These are phyloP conservation scores for Lepidurus arcticus DNA, from an alignment of 1,140 invertebrate genomes.

Conservation along the genomic window DNA sequence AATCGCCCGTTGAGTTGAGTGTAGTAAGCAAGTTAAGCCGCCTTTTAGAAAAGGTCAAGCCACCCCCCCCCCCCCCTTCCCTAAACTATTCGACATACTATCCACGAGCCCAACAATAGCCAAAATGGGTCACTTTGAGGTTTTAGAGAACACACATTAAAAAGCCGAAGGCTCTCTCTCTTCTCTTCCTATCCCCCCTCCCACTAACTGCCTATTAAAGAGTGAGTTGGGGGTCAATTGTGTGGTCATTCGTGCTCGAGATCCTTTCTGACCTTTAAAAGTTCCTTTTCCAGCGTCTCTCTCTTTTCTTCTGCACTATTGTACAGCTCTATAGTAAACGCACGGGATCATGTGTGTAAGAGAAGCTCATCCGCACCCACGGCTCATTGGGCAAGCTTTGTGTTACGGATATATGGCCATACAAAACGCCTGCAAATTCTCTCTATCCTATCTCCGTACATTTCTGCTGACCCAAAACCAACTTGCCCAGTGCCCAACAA, in stretches of 20 bases:
- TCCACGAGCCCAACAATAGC: neutral
- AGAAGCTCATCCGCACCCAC: neutral
- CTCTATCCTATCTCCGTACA: neutral
- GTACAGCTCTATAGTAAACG: neutral
- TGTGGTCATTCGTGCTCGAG: slow-evolving; percentile 13
- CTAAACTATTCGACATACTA: neutral
- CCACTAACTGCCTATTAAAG: neutral
- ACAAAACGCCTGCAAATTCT: slow-evolving; percentile 14
- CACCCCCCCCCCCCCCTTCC: neutral
- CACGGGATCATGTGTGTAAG: neutral
- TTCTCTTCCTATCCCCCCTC: neutral
- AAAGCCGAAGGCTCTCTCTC: neutral
- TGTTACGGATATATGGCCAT: slow-evolving; percentile 4
- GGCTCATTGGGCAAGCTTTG: slow-evolving; percentile 1
- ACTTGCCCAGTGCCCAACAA: neutral
- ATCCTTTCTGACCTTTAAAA: neutral
- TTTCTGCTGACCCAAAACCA: neutral
- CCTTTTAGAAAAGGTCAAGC: neutral
- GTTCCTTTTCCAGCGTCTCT: neutral
- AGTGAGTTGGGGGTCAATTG: slow-evolving; percentile 15
- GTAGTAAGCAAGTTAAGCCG: too few relatives aligned
- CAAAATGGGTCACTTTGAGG: slow-evolving; percentile 4
- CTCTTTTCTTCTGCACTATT: neutral
- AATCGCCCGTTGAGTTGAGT: too few relatives aligned
- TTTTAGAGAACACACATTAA: neutral